These are phyloP conservation scores for Apus apus DNA, from an alignment of 2,113 vertebrate species.

Conservation along the genomic window DNA sequence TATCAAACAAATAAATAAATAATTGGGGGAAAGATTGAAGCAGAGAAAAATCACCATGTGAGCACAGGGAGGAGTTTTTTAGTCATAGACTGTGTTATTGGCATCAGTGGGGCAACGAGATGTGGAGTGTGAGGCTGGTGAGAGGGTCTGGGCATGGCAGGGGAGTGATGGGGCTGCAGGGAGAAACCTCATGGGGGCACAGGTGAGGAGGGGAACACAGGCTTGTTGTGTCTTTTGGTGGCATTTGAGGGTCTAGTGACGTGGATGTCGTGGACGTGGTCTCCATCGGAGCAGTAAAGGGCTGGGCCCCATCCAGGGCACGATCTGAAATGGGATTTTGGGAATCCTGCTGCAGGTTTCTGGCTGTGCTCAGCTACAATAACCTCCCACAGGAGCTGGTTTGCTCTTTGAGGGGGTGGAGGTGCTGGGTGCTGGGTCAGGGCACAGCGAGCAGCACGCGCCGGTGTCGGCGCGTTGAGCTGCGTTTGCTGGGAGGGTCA, in stretches of 20 bases:
- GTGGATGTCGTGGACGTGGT: rapidly evolving
- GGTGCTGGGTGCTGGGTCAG: neutral
- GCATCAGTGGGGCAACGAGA: rapidly evolving
- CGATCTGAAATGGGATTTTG: neutral
- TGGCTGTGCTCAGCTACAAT: neutral
- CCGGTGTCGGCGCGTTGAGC: neutral
- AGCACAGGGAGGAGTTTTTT: neutral
- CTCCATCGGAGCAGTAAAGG: neutral
- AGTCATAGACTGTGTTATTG: neutral
- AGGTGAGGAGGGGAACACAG: neutral
- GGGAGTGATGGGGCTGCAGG: neutral
- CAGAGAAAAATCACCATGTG: neutral
- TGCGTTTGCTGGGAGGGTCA: neutral
- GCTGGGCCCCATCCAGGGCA: neutral
- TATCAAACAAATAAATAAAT: no score
- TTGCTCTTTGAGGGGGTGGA: rapidly evolving
- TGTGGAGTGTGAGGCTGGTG: neutral
- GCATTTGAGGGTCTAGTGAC: neutral
- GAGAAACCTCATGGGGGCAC: rapidly evolving
- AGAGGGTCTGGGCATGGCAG: neutral
- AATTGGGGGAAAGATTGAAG: neutral
- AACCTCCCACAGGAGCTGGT: neutral
- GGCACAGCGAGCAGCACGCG: neutral
- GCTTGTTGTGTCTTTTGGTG: no score
- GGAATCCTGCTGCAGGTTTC: neutral